Evolutionary conservation across 2,888 invertebrate species (phyloP), one percentile per base, ranked within the genome.

Genomic region (Caenorhabditis sp.): DNA sequence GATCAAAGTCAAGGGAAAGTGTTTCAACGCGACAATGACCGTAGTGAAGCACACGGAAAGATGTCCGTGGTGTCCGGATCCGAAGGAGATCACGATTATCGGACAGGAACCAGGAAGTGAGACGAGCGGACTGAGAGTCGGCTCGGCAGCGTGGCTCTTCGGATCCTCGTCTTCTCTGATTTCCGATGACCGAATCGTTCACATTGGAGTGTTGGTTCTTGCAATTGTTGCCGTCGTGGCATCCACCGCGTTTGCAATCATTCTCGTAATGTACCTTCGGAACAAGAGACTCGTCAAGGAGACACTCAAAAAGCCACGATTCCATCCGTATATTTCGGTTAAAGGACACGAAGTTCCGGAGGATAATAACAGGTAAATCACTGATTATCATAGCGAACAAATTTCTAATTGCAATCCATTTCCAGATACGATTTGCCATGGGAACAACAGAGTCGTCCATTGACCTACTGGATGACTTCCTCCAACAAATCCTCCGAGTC

Each of bases 1-100:
- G 47, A 65, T 74, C 22, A 50, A 76, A 74, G 78, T 90, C 51
- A 86, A 85, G 32, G 90, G 89, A 22, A 87, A 87, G 53, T 90
- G 90, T 78, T 90, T 90, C 84, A 90, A 90, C 62, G 89, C 89
- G 15, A 88, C 90, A 4, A 67, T 90, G 65, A 82, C 85, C 13
- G 83, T 90, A 8, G 82, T 84, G 40, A 90, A 89, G 69, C 88
- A 89, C 74, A 80, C 85, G 9, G 87, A 88, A 51, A 55, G 88
- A 32, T 90, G 90, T 68, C 90, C 90, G 4, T 89, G 89, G 89
- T 90, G 90, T 78, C 88, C 89, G 4, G 88, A 90, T 58, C 89
- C 89, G n/a, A 83, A 85, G 50, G 87, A 89, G 53, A 71, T 89
- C 11, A 83, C 85, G n/a, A 83, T 89, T 18, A 87, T 87, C 56